Base-by-base conservation (phyloP, 2,797 vertebrate genomes). In the Dendrocincla fuliginosa region DNA sequence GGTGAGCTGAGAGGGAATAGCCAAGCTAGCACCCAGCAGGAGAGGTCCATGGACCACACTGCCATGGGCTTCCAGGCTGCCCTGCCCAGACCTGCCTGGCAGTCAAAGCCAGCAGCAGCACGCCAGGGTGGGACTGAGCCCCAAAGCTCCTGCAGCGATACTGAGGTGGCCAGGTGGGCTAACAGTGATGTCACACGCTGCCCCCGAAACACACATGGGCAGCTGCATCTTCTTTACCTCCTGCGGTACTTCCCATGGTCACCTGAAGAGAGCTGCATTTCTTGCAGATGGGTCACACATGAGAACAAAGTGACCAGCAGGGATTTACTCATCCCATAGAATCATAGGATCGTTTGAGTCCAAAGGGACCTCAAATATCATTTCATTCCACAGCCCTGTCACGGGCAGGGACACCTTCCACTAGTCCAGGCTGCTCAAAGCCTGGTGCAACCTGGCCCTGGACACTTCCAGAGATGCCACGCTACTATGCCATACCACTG, bases 71-170 rank as follows among this genome's bases (percentile, higher is more conserved):
- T 27, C 7, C 57, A 71, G 59, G 35, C 9, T 57, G 41, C 59
- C 25, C 42, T 53, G 16, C 24, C 60, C 10, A 30, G 3, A 9
- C 3, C 7, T 2, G 3, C 15, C 2, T 0, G 56, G 18, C 27
- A 16, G 32, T 24, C 4, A 2, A 22, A 23, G 63, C 32, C 28
- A n/a, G 35, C 57, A n/a, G 47, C 46, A 16, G 53, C 5, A 0
- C 0, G 2, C 35, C 1, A 0, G 42, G 4, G 6, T 2, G 11
- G 20, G 16, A 50, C n/a, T 5, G 55, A 86, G 55, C 50, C 79
- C 57, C 56, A 49, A 17, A n/a, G 81, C 42, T 70, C 75, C 1
- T 1, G 28, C 68, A 77, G 53, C 28, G 47, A n/a, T 0, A 0
- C 32, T n/a, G 50, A 39, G 46, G 16, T 2, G 30, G 30, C 32